Conservation (phyloP, 2,113 vertebrate genomes). For the Urocynchramus pylzowi region DNA sequence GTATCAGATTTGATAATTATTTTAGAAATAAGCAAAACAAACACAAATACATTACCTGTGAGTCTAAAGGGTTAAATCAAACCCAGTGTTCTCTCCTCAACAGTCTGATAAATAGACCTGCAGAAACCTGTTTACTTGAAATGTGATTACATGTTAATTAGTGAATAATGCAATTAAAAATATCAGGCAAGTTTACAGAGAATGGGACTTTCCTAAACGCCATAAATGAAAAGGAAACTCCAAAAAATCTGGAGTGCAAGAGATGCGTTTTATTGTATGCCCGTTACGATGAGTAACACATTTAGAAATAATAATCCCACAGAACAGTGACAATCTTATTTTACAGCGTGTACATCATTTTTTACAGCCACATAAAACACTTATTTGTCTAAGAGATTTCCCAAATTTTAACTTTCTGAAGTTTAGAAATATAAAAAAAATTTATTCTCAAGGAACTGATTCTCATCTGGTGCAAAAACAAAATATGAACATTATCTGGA, state of each 20-base stretch:
- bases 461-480: conserved; percentile 82
- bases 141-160: not conserved
- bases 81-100: not conserved
- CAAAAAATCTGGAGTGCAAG: conserved; percentile 75
- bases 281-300: conserved; percentile 81
- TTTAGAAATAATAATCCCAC: conserved; percentile 83
- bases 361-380: conserved; percentile 84
- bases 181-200: not conserved
- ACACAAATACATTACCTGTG: not conserved
- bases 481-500: conserved; percentile 75
- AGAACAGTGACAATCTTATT: conserved; percentile 83
- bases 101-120: not conserved
- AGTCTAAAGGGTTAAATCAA: not conserved
- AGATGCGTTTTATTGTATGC: conserved; percentile 84
- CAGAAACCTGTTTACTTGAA: not conserved
- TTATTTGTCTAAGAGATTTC: conserved; percentile 72
- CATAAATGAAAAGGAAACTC: conserved; percentile 55
- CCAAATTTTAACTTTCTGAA: conserved; percentile 76
- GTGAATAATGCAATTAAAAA: not conserved
- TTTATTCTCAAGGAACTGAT: conserved; percentile 79
- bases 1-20: not conserved
- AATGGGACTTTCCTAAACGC: not conserved
- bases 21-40: not conserved
- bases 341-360: conserved; percentile 83
- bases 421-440: conserved; percentile 81